Evolutionary conservation across 2,888 invertebrate species (phyloP).

Genomic region (Napeogenes sylphis): DNA sequence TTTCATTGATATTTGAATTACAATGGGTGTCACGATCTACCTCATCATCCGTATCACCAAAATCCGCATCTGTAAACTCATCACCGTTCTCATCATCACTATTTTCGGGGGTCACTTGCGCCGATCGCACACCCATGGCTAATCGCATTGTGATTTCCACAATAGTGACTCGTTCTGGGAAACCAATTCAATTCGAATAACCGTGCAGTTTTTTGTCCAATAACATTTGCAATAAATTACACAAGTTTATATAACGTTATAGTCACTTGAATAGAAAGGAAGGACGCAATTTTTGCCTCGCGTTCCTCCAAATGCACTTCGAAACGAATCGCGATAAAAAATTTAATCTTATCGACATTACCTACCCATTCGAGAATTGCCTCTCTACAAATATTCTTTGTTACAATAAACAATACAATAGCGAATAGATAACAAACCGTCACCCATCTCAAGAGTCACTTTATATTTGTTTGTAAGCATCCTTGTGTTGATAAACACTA

Average conservation of each 20-base stretch:
- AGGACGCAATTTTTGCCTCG: slow-evolving; percentile 52
- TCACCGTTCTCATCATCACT: slow-evolving; percentile 68
- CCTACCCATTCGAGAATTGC: slow-evolving; percentile 49
- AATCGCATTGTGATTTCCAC: slow-evolving; percentile 37
- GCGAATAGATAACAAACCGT: slow-evolving; percentile 21
- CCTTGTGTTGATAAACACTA: slow-evolving; percentile 29
- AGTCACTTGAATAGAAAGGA: slow-evolving; percentile 51
- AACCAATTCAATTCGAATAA: neutral
- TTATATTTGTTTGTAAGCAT: slow-evolving; percentile 33
- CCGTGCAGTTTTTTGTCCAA: neutral
- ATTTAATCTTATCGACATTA: slow-evolving; percentile 67
- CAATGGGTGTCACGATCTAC: slow-evolving; percentile 43
- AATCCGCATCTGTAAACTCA: slow-evolving; percentile 70
- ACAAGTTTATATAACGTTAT: slow-evolving; percentile 27
- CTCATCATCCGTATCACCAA: slow-evolving; percentile 65
- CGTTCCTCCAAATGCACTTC: slow-evolving; percentile 45
- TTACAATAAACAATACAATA: slow-evolving; percentile 36
- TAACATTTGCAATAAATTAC: slow-evolving; percentile 6
- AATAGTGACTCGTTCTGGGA: slow-evolving; percentile 32
- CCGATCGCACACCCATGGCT: slow-evolving; percentile 58
- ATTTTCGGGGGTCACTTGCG: slow-evolving; percentile 59
- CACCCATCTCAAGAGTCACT: slow-evolving; percentile 17
- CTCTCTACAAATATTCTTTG: slow-evolving; percentile 57
- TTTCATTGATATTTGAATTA: slow-evolving; percentile 52
- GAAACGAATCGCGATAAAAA: slow-evolving; percentile 49